These are phyloP conservation scores for Erebia palarica DNA, from an alignment of 2,888 invertebrate species.

Conservation along the genomic window DNA sequence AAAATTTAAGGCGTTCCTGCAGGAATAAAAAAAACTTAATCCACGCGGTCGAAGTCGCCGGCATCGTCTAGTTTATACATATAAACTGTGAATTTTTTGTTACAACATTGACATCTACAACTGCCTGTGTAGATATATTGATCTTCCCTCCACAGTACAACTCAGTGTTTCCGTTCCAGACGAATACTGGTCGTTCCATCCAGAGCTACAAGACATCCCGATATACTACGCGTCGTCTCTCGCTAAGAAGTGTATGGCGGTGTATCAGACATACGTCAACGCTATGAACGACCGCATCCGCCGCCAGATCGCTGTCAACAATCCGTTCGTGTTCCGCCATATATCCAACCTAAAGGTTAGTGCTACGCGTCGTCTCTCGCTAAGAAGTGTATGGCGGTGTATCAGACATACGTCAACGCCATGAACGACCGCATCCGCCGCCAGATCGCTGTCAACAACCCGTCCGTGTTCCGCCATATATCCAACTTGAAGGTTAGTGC, in stretches of 20 bases:
- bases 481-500: constrained; percentile 90
- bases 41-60: no score
- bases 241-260: constrained; percentile 99
- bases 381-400: no score
- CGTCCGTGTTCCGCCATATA: constrained; percentile 99
- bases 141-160: no score
- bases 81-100: no score
- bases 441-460: constrained; percentile 99
- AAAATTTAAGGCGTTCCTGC: no score
- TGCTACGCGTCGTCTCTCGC: constrained; percentile 2
- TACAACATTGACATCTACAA: no score
- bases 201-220: constrained; percentile 98
- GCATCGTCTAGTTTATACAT: no score
- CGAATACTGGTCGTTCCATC: constrained; percentile 99
- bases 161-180: constrained; percentile 76
- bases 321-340: constrained; percentile 99
- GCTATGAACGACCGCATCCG: constrained; percentile 99
- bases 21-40: no score
- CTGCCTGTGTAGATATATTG: no score
- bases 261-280: constrained; percentile 99
- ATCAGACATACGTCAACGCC: constrained; percentile 86
- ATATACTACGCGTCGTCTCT: constrained; percentile 99
- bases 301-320: constrained; percentile 97
- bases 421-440: constrained; percentile 99
- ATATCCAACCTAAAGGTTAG: constrained; percentile 94